Percentiles rank a stretch among this genome's conserved stretches.
Conservation (phyloP, 2,888 invertebrate genomes). For the Conomelus anceps region DNA sequence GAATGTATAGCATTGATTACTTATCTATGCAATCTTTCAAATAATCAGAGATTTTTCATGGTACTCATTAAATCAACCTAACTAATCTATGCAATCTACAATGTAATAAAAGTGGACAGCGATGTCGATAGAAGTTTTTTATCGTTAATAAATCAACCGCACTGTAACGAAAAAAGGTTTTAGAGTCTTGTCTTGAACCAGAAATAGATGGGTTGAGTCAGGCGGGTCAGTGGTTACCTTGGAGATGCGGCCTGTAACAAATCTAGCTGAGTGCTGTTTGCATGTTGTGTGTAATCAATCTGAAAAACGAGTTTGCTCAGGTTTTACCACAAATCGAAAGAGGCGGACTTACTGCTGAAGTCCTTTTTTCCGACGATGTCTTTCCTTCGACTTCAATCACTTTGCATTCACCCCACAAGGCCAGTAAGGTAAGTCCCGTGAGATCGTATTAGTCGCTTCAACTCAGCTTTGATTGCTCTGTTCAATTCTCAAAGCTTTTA, state of each 20-base stretch:
- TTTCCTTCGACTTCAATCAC: background rate
- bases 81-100: too few relatives aligned
- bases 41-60: too few relatives aligned
- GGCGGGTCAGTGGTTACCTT: background rate
- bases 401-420: background rate
- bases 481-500: background rate
- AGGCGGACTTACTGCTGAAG: background rate
- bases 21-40: too few relatives aligned
- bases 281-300: background rate
- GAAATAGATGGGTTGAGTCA: background rate
- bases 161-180: background rate
- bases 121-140: background rate
- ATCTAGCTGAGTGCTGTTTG: background rate
- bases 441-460: background rate
- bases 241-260: background rate
- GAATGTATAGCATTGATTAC: too few relatives aligned
- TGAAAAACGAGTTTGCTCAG: background rate
- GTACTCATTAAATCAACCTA: too few relatives aligned
- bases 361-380: background rate
- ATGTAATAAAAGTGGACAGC: background rate
- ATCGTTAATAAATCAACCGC: background rate
- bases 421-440: background rate
- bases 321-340: background rate
- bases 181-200: background rate
- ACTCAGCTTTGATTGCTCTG: background rate